Evolutionary conservation across 2,113 vertebrate species (phyloP).

Genomic region (Rutilus rutilus): DNA sequence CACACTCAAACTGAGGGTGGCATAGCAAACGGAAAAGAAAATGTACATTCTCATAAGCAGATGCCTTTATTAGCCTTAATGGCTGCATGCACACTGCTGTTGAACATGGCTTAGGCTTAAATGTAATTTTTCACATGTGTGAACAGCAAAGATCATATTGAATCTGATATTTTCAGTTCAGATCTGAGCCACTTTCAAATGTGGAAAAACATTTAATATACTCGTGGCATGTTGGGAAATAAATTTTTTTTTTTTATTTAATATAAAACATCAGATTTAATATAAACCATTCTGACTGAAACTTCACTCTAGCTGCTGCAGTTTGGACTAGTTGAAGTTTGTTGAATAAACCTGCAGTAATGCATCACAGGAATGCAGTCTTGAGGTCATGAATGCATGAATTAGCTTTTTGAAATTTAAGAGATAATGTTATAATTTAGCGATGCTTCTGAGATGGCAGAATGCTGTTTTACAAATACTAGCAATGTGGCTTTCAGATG

Average conservation of each 20-base stretch:
- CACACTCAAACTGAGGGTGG: slow-evolving; percentile 7
- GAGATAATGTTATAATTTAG: background rate
- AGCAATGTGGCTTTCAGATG: background rate
- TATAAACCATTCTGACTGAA: background rate
- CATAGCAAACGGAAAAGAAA: slow-evolving; percentile 1
- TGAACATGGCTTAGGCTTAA: background rate
- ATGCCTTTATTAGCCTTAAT: background rate
- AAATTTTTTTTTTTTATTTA: too few species aligned
- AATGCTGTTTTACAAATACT: background rate
- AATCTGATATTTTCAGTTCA: background rate
- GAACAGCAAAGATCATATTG: background rate
- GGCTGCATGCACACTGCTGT: background rate
- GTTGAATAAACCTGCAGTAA: background rate
- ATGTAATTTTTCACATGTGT: background rate
- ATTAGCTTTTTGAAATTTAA: background rate
- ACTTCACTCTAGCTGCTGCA: too few species aligned
- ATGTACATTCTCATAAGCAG: background rate
- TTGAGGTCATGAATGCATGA: background rate
- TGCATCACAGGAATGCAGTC: background rate
- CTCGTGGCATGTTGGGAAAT: too few species aligned
- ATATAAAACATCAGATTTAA: too few species aligned
- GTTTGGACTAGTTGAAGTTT: too few species aligned
- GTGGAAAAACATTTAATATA: background rate
- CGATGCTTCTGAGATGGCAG: background rate
- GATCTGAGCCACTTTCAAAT: background rate